Percentiles rank a stretch among this genome's conserved stretches.
These are phyloP conservation scores for Sciurus niger DNA, from an alignment of 2,113 vertebrate genomes.

Conservation along the genomic window DNA sequence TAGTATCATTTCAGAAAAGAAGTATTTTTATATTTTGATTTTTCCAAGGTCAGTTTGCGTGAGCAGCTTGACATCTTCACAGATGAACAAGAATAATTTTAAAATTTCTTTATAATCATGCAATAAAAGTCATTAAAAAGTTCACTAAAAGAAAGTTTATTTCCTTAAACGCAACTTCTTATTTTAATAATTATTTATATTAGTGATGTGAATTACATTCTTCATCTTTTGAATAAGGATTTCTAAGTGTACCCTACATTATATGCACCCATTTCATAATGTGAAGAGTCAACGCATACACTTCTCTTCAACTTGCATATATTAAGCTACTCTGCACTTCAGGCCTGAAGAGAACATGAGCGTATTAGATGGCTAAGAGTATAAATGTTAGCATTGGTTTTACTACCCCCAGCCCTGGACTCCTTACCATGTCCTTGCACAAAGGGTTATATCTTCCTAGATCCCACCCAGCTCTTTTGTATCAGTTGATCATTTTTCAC, in stretches of 20 bases:
- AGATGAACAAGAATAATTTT: neutral
- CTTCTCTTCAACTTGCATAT: neutral
- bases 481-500: neutral
- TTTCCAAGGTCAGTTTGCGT: slow-evolving; percentile 33
- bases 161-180: neutral
- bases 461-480: neutral
- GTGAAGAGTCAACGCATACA: neutral
- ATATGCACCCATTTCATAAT: neutral
- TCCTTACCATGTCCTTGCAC: neutral
- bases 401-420: neutral
- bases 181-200: neutral
- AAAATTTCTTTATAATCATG: neutral
- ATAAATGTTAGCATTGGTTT: neutral
- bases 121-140: neutral
- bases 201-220: neutral
- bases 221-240: neutral
- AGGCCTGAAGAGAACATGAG: neutral
- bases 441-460: neutral
- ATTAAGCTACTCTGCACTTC: neutral
- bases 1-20: slow-evolving; percentile 30
- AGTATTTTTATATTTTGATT: slow-evolving; percentile 39
- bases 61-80: neutral
- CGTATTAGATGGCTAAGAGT: neutral
- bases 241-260: neutral
- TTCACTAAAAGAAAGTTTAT: neutral